Conservation (phyloP, 2,113 vertebrate species). For the Percina caprodes region DNA sequence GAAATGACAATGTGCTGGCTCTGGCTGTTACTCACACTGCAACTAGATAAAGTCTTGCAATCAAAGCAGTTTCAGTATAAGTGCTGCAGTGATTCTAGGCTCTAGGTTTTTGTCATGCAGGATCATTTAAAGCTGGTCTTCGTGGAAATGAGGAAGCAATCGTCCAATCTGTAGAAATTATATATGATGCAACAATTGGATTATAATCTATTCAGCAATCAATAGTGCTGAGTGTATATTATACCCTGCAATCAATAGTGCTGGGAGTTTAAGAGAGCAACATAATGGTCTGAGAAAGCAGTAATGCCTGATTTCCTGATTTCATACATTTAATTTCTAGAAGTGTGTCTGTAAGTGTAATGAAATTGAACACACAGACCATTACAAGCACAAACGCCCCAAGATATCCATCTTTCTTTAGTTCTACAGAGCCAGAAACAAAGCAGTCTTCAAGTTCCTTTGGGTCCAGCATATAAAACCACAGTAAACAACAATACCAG, state of each 20-base stretch:
- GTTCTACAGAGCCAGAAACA: constrained; percentile 69
- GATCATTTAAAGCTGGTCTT: constrained; percentile 3
- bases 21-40: background rate
- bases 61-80: constrained; percentile 9
- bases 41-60: constrained; percentile 1
- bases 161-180: constrained; percentile 33
- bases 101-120: background rate
- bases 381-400: constrained; percentile 44
- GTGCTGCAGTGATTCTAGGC: background rate
- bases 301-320: constrained; percentile 45
- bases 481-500: constrained; percentile 48
- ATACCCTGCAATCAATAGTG: constrained; percentile 39
- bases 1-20: constrained; percentile 11
- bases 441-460: constrained; percentile 52
- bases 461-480: constrained; percentile 44
- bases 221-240: constrained; percentile 37
- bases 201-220: constrained; percentile 50
- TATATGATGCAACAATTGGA: constrained; percentile 7
- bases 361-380: constrained; percentile 50
- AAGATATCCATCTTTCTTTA: constrained; percentile 65
- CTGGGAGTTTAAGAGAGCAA: constrained; percentile 17
- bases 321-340: constrained; percentile 38
- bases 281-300: constrained; percentile 16
- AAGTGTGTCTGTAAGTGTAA: constrained; percentile 43
- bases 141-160: background rate